A percentile compares a stretch with the other conserved stretches of the same genome.
Evolutionary conservation across 2,113 vertebrate species (phyloP).

Genomic region (Mesembrinibis cayennensis): DNA sequence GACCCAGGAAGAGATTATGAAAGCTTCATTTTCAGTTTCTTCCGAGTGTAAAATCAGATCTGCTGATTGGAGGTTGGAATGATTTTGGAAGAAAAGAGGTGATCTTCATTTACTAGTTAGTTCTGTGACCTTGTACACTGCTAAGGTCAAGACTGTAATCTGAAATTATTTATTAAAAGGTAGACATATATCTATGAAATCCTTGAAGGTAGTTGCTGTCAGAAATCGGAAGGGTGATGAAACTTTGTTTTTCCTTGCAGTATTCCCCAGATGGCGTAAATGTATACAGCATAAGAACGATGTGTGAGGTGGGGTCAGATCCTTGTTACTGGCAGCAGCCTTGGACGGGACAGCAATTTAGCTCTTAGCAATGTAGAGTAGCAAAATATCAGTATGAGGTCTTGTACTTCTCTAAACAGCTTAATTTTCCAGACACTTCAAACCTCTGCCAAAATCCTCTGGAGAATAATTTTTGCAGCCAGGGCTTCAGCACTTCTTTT

Average conservation of each 20-base stretch:
- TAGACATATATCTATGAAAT: neutral
- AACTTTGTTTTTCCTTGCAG: neutral
- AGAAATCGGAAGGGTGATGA: neutral
- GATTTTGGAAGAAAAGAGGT: neutral
- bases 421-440: neutral
- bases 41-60: neutral
- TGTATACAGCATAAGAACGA: rapidly evolving
- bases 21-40: neutral
- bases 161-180: neutral
- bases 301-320: neutral
- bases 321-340: neutral
- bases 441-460: neutral
- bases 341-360: neutral
- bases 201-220: neutral
- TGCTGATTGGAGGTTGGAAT: neutral
- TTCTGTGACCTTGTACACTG: neutral
- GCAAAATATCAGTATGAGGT: neutral
- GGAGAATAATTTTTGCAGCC: neutral
- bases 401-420: neutral
- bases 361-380: neutral
- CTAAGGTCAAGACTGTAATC: neutral
- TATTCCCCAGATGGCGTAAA: neutral
- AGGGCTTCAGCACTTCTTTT: neutral
- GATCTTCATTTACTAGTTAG: neutral
- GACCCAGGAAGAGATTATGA: neutral